Conservation (phyloP, 2,113 vertebrate genomes). For the Ailurus styani region DNA sequence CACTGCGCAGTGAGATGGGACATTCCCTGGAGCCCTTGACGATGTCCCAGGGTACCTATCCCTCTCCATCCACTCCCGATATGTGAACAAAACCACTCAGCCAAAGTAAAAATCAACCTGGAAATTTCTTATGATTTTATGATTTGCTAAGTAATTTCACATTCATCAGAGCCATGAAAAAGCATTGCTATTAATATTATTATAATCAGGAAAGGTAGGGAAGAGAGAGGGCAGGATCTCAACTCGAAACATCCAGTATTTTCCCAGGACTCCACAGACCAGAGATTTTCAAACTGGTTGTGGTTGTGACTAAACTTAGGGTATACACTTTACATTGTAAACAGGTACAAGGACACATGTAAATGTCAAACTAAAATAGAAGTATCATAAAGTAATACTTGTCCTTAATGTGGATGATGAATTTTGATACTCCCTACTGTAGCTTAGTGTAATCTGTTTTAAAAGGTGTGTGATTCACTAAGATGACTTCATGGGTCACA, state of each 20-base stretch:
- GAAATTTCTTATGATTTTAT: neutral
- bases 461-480: neutral
- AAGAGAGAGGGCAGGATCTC: neutral
- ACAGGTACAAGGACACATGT: neutral
- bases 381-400: neutral
- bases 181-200: neutral
- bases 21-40: rapidly evolving
- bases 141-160: neutral
- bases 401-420: neutral
- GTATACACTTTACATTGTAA: neutral
- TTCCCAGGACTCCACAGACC: no score
- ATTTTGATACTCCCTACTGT: neutral
- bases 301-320: neutral
- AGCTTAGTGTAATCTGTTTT: neutral
- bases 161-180: neutral
- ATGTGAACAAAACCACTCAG: neutral
- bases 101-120: neutral
- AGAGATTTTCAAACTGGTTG: neutral
- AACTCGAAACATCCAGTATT: neutral
- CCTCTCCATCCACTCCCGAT: no score
- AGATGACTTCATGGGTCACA: neutral
- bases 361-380: neutral
- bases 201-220: neutral
- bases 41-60: rapidly evolving
- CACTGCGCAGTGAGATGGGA: neutral